These are phyloP conservation scores for Sinosuthora webbiana DNA, from an alignment of 2,113 vertebrate genomes.

Conservation along the genomic window DNA sequence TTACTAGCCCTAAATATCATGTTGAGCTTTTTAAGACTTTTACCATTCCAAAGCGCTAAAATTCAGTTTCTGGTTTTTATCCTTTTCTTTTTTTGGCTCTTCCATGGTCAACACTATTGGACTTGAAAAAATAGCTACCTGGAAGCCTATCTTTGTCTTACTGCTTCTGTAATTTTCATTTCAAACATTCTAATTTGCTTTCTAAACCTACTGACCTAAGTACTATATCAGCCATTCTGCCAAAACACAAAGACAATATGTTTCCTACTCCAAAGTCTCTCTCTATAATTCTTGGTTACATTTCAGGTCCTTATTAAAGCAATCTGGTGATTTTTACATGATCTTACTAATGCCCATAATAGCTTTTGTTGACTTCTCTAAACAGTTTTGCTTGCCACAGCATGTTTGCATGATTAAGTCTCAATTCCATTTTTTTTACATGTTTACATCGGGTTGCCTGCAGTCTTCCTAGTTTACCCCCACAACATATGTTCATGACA, in stretches of 20 bases:
- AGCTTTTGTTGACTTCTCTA: slow-evolving; percentile 26
- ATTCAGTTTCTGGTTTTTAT: background rate
- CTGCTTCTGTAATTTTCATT: background rate
- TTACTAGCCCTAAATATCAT: background rate
- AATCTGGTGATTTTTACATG: background rate
- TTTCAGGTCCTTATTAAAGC: slow-evolving; percentile 10
- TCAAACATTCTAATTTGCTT: background rate
- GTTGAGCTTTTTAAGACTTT: background rate
- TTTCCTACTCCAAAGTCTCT: background rate
- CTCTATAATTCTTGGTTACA: background rate
- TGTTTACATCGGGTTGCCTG: background rate
- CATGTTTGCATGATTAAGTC: background rate
- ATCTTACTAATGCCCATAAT: background rate
- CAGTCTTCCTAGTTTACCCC: background rate
- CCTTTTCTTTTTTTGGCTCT: background rate
- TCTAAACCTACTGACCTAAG: background rate
- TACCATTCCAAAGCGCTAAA: background rate
- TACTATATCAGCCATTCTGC: background rate
- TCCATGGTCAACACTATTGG: background rate
- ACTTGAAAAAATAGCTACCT: background rate
- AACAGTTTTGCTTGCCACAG: background rate
- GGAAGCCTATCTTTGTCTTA: background rate
- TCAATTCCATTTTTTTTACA: background rate
- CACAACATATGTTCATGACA: background rate
- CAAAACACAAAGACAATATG: background rate